Evolutionary conservation across 1,140 invertebrate species (phyloP).

Genomic region (Danaus melanippus): DNA sequence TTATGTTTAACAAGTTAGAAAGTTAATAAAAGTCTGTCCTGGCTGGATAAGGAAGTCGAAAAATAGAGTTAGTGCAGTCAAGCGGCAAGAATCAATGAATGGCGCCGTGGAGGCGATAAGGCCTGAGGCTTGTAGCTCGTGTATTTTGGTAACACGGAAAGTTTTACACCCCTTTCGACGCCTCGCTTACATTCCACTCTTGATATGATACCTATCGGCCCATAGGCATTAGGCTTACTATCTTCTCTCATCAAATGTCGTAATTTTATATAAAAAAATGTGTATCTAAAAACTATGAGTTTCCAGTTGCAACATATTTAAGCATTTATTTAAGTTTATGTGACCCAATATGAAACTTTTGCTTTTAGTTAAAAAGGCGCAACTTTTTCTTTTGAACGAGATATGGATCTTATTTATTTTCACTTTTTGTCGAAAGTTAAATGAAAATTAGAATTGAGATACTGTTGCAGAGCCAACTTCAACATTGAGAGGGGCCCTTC

Average conservation of each 20-base stretch:
- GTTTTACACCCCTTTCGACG: constrained; percentile 14
- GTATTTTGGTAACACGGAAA: constrained; percentile 37
- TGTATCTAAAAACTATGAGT: too few relatives aligned
- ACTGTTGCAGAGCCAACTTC: constrained; percentile 50
- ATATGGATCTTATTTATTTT: constrained; percentile 2
- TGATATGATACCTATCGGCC: constrained; percentile 26
- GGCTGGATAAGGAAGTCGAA: constrained; percentile 44
- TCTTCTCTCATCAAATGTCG: too few relatives aligned
- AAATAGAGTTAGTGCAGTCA: constrained; percentile 46
- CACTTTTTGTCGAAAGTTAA: constrained; percentile 30
- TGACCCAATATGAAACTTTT: too few relatives aligned
- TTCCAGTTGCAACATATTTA: too few relatives aligned
- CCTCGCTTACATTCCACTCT: constrained; percentile 23
- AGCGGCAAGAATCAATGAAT: constrained; percentile 34
- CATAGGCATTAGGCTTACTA: constrained; percentile 17
- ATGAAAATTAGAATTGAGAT: constrained; percentile 59
- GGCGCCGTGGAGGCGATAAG: constrained; percentile 34
- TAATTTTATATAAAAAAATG: too few relatives aligned
- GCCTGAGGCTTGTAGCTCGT: constrained; percentile 16
- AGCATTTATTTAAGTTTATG: too few relatives aligned
- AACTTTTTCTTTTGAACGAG: neutral
- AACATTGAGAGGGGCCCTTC: constrained; percentile 47
- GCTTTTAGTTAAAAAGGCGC: too few relatives aligned
- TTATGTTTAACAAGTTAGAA: constrained; percentile 57
- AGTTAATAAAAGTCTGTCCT: constrained; percentile 54